Conservation (phyloP, 2,113 vertebrate genomes). For the Prunella himalayana region DNA sequence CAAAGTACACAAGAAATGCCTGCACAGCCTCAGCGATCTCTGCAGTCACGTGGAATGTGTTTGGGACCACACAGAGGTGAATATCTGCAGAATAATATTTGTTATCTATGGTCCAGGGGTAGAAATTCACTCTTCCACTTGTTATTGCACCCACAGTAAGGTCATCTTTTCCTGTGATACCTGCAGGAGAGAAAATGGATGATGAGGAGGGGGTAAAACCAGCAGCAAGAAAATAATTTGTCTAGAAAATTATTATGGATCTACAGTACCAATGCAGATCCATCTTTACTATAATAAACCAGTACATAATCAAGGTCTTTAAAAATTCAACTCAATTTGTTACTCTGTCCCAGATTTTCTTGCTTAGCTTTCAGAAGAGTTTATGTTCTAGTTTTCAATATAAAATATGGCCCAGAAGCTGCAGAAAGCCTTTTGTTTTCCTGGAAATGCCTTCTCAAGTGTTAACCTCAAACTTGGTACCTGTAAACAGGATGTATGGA, state of each 20-base stretch:
- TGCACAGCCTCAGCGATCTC: conserved; percentile 89
- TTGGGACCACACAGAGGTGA: conserved; percentile 86
- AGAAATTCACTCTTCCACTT: conserved; percentile 79
- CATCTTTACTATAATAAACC: not conserved
- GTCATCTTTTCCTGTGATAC: conserved; percentile 81
- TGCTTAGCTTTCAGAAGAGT: not conserved
- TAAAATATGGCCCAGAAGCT: not conserved
- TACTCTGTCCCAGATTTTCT: not conserved
- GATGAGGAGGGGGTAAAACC: not conserved
- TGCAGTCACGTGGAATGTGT: conserved; percentile 76
- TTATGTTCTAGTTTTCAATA: not conserved
- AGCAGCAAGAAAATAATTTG: not conserved
- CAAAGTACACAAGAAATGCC: conserved; percentile 91
- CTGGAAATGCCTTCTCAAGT: not conserved
- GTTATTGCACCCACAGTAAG: conserved; percentile 70
- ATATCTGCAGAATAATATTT: conserved; percentile 95
- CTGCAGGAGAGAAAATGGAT: conserved; percentile 61
- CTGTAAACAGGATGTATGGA: not conserved
- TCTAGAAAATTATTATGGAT: not conserved
- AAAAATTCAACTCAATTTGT: not conserved
- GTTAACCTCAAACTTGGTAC: not conserved
- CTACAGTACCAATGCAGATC: not conserved
- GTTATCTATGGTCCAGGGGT: conserved; percentile 97
- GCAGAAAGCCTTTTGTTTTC: not conserved
- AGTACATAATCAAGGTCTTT: not conserved